Evolutionary conservation across 2,113 vertebrate genomes (phyloP).

Genomic region (Esox niger): DNA sequence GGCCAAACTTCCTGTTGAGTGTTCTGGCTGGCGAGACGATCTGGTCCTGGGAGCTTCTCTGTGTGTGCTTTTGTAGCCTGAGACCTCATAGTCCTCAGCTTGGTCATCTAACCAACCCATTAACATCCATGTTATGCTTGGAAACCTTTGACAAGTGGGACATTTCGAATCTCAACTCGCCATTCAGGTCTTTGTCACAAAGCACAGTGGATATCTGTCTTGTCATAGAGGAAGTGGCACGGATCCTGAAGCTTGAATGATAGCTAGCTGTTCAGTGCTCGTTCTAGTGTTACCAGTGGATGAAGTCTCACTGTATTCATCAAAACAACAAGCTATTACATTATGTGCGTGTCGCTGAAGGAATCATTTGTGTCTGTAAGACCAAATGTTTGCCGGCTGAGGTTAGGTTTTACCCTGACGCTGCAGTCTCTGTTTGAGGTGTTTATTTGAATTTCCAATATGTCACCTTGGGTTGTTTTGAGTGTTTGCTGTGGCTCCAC

Average conservation of each 20-base stretch:
- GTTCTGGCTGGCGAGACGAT: constrained; percentile 24
- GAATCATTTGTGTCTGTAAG: too few relatives aligned
- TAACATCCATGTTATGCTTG: constrained; percentile 15
- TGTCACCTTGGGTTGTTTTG: neutral
- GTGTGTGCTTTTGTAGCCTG: constrained; percentile 9
- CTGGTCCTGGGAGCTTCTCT: constrained; percentile 3
- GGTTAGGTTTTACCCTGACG: too few relatives aligned
- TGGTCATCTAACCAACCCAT: constrained; percentile 22
- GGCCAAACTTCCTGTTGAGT: constrained; percentile 44
- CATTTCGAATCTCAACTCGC: neutral
- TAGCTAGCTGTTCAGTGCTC: too few relatives aligned
- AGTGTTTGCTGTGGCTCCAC: neutral
- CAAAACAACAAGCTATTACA: too few relatives aligned
- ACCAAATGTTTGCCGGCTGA: too few relatives aligned
- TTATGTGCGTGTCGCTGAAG: too few relatives aligned
- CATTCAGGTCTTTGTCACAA: neutral
- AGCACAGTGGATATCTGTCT: constrained; percentile 4
- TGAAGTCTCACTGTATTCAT: too few relatives aligned
- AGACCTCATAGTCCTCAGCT: constrained; percentile 16
- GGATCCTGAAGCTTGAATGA: too few relatives aligned
- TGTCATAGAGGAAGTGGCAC: neutral
- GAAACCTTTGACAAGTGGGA: neutral
- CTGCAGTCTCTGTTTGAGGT: too few relatives aligned
- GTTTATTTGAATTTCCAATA: neutral
- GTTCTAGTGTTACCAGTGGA: too few relatives aligned